These are phyloP conservation scores for Pandion haliaetus DNA, from an alignment of 2,113 vertebrate genomes.

Conservation along the genomic window DNA sequence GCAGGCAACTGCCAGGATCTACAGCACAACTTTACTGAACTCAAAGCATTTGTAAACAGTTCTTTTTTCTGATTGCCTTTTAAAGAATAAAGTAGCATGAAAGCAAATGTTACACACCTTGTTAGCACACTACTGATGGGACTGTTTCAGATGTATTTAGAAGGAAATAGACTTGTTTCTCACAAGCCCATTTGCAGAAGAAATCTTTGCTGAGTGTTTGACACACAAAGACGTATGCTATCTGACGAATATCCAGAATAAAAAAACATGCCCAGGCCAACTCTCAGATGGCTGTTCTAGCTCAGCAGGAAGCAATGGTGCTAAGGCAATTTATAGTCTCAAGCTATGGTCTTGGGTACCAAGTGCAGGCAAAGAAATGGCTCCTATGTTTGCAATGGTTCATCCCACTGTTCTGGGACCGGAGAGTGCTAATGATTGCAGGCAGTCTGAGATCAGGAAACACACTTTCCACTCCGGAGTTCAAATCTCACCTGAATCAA, in stretches of 20 bases:
- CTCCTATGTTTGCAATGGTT: background rate
- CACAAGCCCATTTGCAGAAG: background rate
- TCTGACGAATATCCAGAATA: background rate
- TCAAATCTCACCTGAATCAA: background rate
- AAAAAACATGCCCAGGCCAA: background rate
- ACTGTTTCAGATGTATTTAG: background rate
- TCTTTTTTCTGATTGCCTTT: background rate
- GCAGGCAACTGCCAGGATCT: background rate
- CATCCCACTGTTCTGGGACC: background rate
- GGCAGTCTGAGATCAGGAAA: background rate
- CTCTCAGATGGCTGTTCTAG: background rate
- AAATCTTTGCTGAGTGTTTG: background rate
- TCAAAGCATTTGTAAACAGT: background rate
- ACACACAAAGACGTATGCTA: background rate
- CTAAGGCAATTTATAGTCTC: background rate
- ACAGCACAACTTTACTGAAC: background rate
- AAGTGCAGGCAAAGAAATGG: background rate
- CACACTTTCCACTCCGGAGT: background rate
- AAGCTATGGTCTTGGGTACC: background rate
- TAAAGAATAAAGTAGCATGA: background rate
- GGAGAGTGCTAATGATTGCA: background rate
- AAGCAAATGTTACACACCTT: background rate
- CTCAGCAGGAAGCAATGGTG: background rate
- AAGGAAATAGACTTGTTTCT: background rate
- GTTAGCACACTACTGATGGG: background rate